Evolutionary conservation across 2,888 invertebrate genomes (phyloP).

Genomic region (Alentia gelatinosa): DNA sequence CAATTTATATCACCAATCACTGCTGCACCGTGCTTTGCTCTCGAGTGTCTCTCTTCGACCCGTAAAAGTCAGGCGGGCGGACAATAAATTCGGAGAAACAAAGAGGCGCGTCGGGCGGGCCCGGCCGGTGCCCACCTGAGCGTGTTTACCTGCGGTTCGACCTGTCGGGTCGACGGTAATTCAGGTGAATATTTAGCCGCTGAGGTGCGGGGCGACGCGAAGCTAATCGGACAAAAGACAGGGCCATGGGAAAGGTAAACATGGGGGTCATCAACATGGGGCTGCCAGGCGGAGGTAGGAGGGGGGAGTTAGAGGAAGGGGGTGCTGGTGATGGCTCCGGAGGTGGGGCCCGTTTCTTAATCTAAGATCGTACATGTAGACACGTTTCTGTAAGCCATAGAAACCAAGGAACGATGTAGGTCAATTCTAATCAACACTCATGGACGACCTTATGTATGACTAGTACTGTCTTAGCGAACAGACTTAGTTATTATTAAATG

Average conservation of each 20-base stretch:
- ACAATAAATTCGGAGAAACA: background rate
- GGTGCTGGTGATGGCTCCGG: background rate
- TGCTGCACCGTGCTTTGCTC: background rate
- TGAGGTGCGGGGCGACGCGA: background rate
- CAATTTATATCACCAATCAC: background rate
- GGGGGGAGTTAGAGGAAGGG: background rate
- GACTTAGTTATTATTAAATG: too few species aligned
- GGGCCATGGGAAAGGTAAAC: slow-evolving; percentile 22
- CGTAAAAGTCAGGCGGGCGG: background rate
- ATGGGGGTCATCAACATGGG: background rate
- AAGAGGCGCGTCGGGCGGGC: background rate
- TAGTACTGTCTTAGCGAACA: too few species aligned
- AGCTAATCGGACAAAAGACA: slow-evolving; percentile 10
- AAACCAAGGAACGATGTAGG: background rate
- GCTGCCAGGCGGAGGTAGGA: background rate
- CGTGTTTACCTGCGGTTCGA: background rate
- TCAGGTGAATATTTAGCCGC: slow-evolving; percentile 22
- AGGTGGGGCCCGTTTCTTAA: background rate
- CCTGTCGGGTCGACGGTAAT: background rate
- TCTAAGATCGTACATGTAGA: background rate
- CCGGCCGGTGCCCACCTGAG: background rate
- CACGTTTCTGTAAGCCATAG: background rate
- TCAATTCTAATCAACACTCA: too few species aligned
- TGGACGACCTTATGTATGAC: too few species aligned
- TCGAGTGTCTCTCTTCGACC: background rate